These are phyloP conservation scores for Agrotis exclamationis DNA, from an alignment of 2,888 invertebrate genomes.

Conservation along the genomic window DNA sequence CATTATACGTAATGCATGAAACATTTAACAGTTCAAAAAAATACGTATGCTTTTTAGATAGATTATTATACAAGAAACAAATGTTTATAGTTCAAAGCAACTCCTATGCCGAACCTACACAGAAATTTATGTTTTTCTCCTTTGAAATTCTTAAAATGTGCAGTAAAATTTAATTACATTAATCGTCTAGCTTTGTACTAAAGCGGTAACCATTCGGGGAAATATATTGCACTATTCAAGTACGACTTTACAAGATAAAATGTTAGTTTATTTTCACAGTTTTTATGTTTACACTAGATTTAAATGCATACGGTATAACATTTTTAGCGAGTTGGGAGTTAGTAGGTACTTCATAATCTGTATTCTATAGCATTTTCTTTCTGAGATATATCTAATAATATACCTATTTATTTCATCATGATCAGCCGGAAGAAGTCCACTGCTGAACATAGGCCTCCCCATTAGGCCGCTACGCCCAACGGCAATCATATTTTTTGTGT, in stretches of 20 bases:
- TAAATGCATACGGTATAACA: not conserved
- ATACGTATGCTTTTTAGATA: too few relatives aligned
- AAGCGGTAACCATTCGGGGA: conserved; percentile 54
- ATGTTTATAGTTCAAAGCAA: conserved; percentile 21
- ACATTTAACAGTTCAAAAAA: conserved; percentile 10
- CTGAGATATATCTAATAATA: too few relatives aligned
- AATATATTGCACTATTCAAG: conserved; percentile 60
- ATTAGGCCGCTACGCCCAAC: too few relatives aligned
- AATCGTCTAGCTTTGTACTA: conserved; percentile 55
- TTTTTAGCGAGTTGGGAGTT: too few relatives aligned
- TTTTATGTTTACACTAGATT: conserved; percentile 35
- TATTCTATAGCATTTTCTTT: too few relatives aligned
- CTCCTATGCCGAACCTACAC: conserved; percentile 7
- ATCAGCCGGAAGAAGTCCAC: too few relatives aligned
- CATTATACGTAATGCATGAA: not conserved
- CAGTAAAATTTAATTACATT: conserved; percentile 63
- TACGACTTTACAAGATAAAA: conserved; percentile 52
- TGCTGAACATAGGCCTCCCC: too few relatives aligned
- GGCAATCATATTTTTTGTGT: too few relatives aligned
- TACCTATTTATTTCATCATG: not conserved
- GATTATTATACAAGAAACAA: too few relatives aligned
- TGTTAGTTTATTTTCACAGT: conserved; percentile 32
- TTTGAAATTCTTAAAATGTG: conserved; percentile 57
- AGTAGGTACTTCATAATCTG: too few relatives aligned
- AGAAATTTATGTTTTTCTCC: conserved; percentile 36